Base-by-base conservation (phyloP, 2,797 vertebrate species). In the Pipistrellus pipistrellus region DNA sequence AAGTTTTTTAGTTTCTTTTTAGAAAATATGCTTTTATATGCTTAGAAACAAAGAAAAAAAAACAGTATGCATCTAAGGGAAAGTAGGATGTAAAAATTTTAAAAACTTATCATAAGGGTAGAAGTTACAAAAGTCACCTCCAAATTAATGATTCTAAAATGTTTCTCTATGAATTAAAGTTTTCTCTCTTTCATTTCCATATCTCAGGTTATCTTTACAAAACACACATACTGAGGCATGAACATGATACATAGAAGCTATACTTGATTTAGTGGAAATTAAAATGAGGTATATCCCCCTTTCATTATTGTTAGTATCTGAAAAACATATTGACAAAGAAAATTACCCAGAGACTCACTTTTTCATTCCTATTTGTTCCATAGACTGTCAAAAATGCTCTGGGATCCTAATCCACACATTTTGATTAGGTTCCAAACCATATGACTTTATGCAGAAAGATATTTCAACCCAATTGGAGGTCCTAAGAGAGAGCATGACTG, bases 351-450 rank as follows among this genome's bases (percentile, higher is more conserved):
- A 90, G 27, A 95, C 41, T 91, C 68, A 27, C 20, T 73, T 91
- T 88, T 87, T 62, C 38, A 88, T 68, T 80, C 32, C 32, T 85
- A 27, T 96, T 73, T 94, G 23, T 59, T 85, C 87, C 69, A 21
- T 53, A 85, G 81, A 82, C 77, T 97, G 93, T 95, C 93, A 96
- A 93, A 96, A 95, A 91, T 93, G 81, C 77, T 95, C 91, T 96
- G 53, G 57, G 95, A 95, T 96, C 35, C 81, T 95, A 95, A 96
- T 90, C 87, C 66, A 92, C 89, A 95, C 73, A 80, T 95, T 97
- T 94, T 96, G 93, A 96, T 97, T 95, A 95, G 95, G 71, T 95
- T 95, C 94, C 85, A 93, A 95, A 66, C 89, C 90, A 92, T 48
- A 90, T 73, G 96, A 96, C 87, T 97, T 87, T 64, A 94, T 96